Conservation (phyloP, 2,113 vertebrate genomes). For the Ptilorrhoa leucosticta region DNA sequence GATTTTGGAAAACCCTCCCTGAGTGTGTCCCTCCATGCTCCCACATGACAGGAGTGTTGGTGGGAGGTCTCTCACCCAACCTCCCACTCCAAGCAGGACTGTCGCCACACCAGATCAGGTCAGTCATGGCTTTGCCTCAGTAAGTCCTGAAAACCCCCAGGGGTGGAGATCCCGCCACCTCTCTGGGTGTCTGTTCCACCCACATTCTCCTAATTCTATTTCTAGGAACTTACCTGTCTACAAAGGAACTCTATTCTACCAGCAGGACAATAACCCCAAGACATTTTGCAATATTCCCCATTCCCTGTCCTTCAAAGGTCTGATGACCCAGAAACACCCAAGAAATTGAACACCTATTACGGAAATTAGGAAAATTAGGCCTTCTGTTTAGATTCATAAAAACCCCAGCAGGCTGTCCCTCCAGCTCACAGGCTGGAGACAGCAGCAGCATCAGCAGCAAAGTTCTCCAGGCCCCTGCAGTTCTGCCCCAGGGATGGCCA, state of each 20-base stretch:
- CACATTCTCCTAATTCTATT: not conserved
- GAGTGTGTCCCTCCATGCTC: not conserved
- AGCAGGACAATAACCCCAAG: not conserved
- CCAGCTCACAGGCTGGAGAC: not conserved
- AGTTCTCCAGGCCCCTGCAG: not conserved
- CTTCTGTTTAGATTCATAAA: not conserved
- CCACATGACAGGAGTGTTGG: not conserved
- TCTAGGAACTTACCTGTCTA: not conserved
- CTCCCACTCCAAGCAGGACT: not conserved
- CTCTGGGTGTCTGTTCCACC: not conserved
- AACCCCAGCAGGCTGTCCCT: not conserved
- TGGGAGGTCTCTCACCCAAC: not conserved
- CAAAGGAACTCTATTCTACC: not conserved
- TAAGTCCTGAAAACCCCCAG: not conserved
- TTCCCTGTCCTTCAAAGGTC: not conserved
- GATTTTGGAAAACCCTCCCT: not conserved
- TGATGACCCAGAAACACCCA: not conserved
- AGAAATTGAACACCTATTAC: not conserved
- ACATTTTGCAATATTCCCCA: not conserved
- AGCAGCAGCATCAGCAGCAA: not conserved
- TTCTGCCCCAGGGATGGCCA: not conserved
- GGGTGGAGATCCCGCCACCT: not conserved
- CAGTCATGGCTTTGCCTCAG: not conserved
- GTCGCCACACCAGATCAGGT: not conserved
- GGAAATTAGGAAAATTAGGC: not conserved